These are phyloP conservation scores for Cisticola juncidis DNA, from an alignment of 2,113 vertebrate genomes.

Conservation along the genomic window DNA sequence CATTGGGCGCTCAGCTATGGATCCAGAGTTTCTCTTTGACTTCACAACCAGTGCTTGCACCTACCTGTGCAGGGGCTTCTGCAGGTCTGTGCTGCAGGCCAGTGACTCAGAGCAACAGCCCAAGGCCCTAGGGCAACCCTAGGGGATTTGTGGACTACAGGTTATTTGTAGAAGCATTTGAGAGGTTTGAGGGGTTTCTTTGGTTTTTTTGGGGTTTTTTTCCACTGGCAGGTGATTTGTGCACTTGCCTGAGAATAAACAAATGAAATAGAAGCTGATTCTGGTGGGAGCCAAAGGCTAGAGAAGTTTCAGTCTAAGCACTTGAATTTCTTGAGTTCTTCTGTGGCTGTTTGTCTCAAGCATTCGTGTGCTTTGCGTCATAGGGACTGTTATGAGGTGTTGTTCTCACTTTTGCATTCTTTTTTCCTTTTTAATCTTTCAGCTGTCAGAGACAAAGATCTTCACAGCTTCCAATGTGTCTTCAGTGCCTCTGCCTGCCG, in stretches of 20 bases:
- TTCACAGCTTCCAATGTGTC: constrained; percentile 96
- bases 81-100: background rate
- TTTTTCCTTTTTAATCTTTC: background rate
- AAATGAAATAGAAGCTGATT: background rate
- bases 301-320: background rate
- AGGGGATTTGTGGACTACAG: background rate
- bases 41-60: background rate
- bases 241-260: background rate
- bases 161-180: background rate
- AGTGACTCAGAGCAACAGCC: background rate
- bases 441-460: constrained; percentile 99
- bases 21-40: background rate
- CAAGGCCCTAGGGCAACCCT: background rate
- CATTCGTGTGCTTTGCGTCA: rapidly evolving
- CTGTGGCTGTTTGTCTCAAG: background rate
- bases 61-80: background rate
- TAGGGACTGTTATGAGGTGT: background rate
- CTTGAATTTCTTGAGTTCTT: background rate
- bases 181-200: no score
- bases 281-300: background rate
- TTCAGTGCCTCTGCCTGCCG: constrained; percentile 86
- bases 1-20: background rate
- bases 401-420: background rate
- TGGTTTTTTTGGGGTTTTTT: background rate
- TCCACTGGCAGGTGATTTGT: background rate